phyloP scores from a whole-genome alignment of 2,113 vertebrate genomes.

The Hippopotamus amphibius region DNA sequence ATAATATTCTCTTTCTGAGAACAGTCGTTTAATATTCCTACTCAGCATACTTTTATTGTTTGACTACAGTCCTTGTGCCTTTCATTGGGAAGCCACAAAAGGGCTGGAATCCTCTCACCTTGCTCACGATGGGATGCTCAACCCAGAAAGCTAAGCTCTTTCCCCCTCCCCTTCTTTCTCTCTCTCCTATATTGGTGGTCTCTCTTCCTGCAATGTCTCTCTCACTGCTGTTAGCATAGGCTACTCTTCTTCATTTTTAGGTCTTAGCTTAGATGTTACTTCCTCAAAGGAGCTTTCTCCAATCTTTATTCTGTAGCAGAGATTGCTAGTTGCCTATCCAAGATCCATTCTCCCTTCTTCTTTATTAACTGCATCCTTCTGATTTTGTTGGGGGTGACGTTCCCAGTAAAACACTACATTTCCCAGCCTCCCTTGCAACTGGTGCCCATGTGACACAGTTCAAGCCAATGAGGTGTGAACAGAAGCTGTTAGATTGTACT shows the following conservation, averaged over 20 bases:
- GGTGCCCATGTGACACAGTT: background rate
- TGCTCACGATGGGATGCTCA: background rate
- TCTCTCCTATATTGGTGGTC: background rate
- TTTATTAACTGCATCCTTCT: background rate
- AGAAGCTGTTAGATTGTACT: slow-evolving; percentile 34
- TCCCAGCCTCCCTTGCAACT: slow-evolving; percentile 3
- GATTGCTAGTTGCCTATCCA: background rate
- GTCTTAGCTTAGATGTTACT: background rate
- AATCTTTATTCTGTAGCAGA: background rate
- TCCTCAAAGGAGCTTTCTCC: background rate
- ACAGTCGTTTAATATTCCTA: slow-evolving; percentile 11
- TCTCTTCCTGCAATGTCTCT: background rate
- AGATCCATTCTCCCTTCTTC: background rate
- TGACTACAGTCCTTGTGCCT: background rate
- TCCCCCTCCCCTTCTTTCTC: background rate
- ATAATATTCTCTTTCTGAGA: slow-evolving; percentile 52
- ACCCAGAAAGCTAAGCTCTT: background rate
- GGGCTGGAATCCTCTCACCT: background rate
- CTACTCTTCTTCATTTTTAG: background rate
- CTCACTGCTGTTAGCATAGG: background rate
- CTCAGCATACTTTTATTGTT: background rate
- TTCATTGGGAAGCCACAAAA: background rate
- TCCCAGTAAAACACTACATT: background rate
- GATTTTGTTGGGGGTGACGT: background rate
- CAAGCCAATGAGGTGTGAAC: background rate